Conservation (phyloP, 2,888 invertebrate genomes). For the Trypoxylon attenuatum region DNA sequence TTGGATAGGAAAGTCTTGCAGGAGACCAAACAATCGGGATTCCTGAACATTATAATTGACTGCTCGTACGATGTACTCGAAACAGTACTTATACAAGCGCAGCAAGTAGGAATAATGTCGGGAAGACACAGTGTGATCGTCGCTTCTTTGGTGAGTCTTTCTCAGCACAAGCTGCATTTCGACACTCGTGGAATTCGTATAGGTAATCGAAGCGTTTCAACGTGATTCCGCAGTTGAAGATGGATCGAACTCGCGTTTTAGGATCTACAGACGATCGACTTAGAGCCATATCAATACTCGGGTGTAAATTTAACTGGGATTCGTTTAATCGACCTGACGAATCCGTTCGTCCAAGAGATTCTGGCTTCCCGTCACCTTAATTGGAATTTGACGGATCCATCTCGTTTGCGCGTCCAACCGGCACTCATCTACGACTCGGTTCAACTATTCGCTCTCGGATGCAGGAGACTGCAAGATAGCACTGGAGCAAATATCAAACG, state of each 20-base stretch:
- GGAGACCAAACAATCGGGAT: constrained; percentile 81
- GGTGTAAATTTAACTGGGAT: constrained; percentile 91
- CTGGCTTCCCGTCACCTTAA: constrained; percentile 63
- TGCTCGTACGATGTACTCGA: constrained; percentile 80
- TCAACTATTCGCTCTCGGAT: constrained; percentile 83
- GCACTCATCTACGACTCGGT: constrained; percentile 91
- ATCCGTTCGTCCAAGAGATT: constrained; percentile 76
- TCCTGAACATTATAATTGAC: constrained; percentile 83
- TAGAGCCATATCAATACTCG: constrained; percentile 85
- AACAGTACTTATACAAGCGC: constrained; percentile 81
- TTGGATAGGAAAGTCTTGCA: constrained; percentile 79
- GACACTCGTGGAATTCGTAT: too few species aligned
- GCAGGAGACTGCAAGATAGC: constrained; percentile 79
- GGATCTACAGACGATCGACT: constrained; percentile 88
- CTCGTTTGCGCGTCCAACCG: constrained; percentile 79
- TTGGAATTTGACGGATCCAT: constrained; percentile 45
- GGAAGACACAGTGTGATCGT: constrained; percentile 86
- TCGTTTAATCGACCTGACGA: constrained; percentile 80
- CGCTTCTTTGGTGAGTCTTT: constrained; percentile 80
- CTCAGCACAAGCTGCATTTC: too few species aligned
- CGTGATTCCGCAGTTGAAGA: too few species aligned
- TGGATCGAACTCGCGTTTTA: constrained; percentile 62
- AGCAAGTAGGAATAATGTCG: constrained; percentile 90
- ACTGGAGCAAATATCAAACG: constrained; percentile 73
- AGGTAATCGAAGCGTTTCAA: too few species aligned